These are phyloP conservation scores for Sinocyclocheilus maitianheensis DNA, from an alignment of 2,113 vertebrate species.

Conservation along the genomic window DNA sequence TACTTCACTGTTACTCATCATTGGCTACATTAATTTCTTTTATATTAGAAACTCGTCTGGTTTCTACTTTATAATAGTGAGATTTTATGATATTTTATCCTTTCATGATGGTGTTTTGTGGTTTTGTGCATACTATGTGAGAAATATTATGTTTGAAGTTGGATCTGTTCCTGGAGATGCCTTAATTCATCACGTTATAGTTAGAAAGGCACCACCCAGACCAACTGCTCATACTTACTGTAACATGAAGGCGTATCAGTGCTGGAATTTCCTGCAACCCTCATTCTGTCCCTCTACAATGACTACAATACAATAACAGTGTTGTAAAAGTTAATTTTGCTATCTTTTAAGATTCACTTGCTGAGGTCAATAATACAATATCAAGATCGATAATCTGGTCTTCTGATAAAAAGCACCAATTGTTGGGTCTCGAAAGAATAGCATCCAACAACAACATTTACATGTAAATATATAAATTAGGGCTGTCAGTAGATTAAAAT, in stretches of 20 bases:
- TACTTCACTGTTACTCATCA: not conserved
- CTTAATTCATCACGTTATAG: conserved; percentile 1
- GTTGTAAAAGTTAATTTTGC: not conserved
- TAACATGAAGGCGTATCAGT: not conserved
- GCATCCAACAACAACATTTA: too few relatives aligned
- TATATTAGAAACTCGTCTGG: not conserved
- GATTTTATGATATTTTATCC: too few relatives aligned
- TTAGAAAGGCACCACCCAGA: not conserved
- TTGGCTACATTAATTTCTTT: not conserved
- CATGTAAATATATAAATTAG: too few relatives aligned
- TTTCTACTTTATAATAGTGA: not conserved
- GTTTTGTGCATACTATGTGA: not conserved
- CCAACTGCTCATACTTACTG: not conserved
- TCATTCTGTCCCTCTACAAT: not conserved
- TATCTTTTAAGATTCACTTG: not conserved
- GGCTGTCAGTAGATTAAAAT: too few relatives aligned
- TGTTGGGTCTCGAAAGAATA: too few relatives aligned
- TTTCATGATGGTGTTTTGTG: not conserved
- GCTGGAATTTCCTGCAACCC: not conserved
- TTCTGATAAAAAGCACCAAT: too few relatives aligned
- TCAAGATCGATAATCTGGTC: too few relatives aligned
- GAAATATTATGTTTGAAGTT: not conserved
- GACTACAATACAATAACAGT: not conserved
- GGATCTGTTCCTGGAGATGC: not conserved
- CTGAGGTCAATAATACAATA: too few relatives aligned